Conservation (phyloP, 1,140 invertebrate genomes). For the Pteromalus puparum region DNA sequence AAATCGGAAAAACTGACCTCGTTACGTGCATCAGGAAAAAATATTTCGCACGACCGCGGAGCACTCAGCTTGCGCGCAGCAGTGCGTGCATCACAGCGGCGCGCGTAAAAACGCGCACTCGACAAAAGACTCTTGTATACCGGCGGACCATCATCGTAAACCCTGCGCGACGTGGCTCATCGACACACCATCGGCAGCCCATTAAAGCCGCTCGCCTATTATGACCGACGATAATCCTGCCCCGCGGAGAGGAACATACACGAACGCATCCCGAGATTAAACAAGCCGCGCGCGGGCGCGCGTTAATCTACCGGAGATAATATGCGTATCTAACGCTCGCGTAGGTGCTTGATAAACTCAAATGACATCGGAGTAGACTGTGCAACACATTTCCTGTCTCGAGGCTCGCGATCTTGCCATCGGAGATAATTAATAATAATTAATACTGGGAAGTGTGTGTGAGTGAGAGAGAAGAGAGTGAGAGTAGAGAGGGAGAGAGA, state of each 20-base stretch:
- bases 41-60: not conserved
- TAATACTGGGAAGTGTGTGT: not conserved
- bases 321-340: not conserved
- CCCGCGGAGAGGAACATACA: not conserved
- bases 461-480: too few species aligned
- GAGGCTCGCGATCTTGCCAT: too few species aligned
- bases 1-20: not conserved
- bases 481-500: too few species aligned
- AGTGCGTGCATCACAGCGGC: too few species aligned
- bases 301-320: constrained; percentile 23
- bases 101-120: not conserved
- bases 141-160: not conserved
- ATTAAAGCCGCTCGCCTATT: not conserved
- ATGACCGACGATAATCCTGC: not conserved
- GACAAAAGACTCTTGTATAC: not conserved
- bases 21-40: not conserved
- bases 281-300: not conserved
- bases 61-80: too few species aligned
- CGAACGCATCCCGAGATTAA: not conserved
- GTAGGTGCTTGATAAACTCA: not conserved
- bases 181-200: not conserved
- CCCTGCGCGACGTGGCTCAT: not conserved
- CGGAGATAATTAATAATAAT: constrained; percentile 42
- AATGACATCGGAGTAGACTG: constrained; percentile 9
- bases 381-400: not conserved